Evolutionary conservation across 1,140 invertebrate genomes (phyloP), one percentile per base, ranked within the genome.

Genomic region (Chrysomallon squamiferum): DNA sequence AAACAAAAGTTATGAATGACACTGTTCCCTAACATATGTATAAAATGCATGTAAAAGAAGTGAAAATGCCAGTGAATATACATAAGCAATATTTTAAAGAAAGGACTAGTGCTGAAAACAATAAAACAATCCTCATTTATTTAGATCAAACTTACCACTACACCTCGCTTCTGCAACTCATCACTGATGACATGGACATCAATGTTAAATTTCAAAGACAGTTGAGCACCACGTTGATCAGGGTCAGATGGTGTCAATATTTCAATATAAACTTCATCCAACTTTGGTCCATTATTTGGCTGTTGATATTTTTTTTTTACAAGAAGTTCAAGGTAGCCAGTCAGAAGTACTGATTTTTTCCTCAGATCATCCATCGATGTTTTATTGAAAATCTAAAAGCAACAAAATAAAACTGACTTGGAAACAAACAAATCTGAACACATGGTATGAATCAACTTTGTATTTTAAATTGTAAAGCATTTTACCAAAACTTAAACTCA

Each of bases 201-300:
- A 25, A 85, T 69, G 29, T 77, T 82, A 33, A 86, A 83, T 13
- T 77, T 76, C 22, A 89, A 59, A 1, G 88, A 90, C 13, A 90
- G 82, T 75, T 89, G 88, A 59, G 85, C 86, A 0, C 89, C 89
- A 62, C 89, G 69, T 71, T 88, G 77, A n/a, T 76, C 70, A 2
- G 87, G 86, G 73, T 89, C 83, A 32, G 74, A 70, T 4, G 89
- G 89, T 1, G 88, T 90, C 3, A 90, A 84, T 30, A 89, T 87
- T 15, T 85, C 75, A 11, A 87, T 74, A 47, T 76, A 71, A 6
- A 75, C 68, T 30, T 63, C 25, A 50, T 70, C 35, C 35, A 7
- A 15, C 9, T 59, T 52, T 18, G 41, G 30, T 29, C 13, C 15
- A 33, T 61, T 65, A n/a, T 35, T 62, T 32, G 62, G 60, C 43